A percentile compares a stretch with the other conserved stretches of the same genome.
phyloP scores from a whole-genome alignment of 2,113 vertebrate species.

The Ciconia maguari region DNA sequence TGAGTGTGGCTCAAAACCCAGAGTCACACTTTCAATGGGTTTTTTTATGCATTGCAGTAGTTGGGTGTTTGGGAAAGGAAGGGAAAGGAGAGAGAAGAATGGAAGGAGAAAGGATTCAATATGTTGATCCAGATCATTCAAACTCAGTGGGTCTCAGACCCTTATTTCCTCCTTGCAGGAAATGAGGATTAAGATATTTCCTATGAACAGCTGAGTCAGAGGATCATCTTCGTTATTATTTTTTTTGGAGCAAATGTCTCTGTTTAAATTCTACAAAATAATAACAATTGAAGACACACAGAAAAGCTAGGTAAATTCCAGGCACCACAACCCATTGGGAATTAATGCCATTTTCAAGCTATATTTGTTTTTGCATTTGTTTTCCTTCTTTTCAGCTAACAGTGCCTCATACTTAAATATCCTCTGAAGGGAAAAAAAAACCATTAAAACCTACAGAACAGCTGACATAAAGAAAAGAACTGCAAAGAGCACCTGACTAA shows the following conservation, averaged over 20 bases:
- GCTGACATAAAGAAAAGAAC: constrained; percentile 36
- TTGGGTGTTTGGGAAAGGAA: not conserved
- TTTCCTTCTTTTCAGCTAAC: constrained; percentile 37
- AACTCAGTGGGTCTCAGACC: not conserved
- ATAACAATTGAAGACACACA: constrained; percentile 22
- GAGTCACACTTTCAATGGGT: not conserved
- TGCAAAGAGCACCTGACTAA: constrained; percentile 38
- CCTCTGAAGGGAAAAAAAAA: constrained; percentile 32
- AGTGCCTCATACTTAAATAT: constrained; percentile 30
- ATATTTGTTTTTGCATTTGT: constrained; percentile 53
- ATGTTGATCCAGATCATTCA: not conserved
- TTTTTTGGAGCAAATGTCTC: not conserved
- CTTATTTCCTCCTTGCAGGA: not conserved
- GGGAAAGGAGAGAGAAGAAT: not conserved
- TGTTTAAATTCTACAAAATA: constrained; percentile 48
- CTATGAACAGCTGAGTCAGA: not conserved
- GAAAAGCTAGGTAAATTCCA: constrained; percentile 8
- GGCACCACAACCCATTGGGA: not conserved
- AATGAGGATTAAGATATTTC: not conserved
- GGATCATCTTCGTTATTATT: not conserved
- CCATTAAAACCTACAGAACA: constrained; percentile 35
- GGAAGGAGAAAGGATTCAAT: not conserved
- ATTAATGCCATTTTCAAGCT: constrained; percentile 26
- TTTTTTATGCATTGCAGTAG: not conserved
- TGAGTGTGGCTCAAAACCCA: not conserved